Evolutionary conservation across 2,797 vertebrate genomes (phyloP).

Genomic region (Steatocranus sp.): DNA sequence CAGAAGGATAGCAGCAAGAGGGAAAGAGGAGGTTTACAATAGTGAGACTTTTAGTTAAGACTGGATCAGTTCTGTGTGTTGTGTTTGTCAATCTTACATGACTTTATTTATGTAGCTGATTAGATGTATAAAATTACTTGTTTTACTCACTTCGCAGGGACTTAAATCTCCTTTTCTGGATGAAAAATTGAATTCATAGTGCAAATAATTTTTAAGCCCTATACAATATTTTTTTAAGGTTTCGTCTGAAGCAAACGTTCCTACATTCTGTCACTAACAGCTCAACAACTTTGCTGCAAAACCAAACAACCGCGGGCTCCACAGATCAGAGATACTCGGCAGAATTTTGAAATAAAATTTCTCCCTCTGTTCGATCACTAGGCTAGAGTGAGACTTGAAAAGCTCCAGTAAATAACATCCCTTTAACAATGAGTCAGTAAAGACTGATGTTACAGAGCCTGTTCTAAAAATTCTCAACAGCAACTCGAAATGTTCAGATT

Average conservation of each 20-base stretch:
- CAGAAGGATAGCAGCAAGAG: neutral
- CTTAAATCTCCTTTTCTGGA: neutral
- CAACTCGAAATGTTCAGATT: neutral
- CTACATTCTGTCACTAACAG: neutral
- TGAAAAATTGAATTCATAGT: neutral
- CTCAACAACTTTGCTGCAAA: neutral
- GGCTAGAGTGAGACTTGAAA: neutral
- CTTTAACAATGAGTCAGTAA: neutral
- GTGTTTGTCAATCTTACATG: neutral
- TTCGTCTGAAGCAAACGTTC: neutral
- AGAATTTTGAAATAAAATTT: neutral
- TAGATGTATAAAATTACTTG: neutral
- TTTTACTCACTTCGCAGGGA: neutral
- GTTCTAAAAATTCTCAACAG: neutral
- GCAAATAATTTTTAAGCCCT: neutral
- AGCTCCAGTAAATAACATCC: neutral
- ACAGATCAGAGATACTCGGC: neutral
- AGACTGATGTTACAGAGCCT: neutral
- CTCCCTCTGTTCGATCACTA: neutral
- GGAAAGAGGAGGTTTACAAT: neutral
- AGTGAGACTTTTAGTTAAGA: neutral
- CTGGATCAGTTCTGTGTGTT: neutral
- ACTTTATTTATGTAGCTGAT: neutral
- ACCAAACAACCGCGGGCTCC: neutral
- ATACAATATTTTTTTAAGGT: accelerated